Percentiles rank a stretch among this genome's conserved stretches.
These are phyloP conservation scores for Cassiopea xamachana DNA, from an alignment of 30 jellyfish, hydroid and myxozoan genomes.

Conservation along the genomic window DNA sequence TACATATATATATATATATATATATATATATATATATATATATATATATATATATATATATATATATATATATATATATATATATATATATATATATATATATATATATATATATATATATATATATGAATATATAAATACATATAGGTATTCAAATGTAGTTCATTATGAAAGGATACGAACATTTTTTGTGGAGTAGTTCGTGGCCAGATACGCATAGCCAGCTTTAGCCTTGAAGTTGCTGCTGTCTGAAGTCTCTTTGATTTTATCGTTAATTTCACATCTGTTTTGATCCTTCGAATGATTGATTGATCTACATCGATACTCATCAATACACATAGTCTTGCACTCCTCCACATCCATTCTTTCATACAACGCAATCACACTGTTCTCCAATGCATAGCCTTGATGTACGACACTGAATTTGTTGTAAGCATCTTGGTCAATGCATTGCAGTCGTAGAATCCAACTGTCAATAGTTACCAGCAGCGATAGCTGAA, in stretches of 20 bases:
- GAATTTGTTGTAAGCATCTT: background rate
- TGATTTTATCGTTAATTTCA: background rate
- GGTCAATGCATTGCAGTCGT: background rate
- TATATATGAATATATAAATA: no score
- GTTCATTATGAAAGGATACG: background rate
- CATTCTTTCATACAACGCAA: background rate
- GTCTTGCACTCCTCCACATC: background rate
- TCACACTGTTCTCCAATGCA: conserved; percentile 1
- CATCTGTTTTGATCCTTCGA: background rate
- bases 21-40: no score
- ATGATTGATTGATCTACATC: conserved; percentile 5
- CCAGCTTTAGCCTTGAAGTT: background rate
- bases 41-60: no score
- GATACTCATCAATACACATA: background rate
- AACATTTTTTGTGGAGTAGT: background rate
- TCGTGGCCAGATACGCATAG: background rate
- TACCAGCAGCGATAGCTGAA: background rate
- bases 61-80: no score
- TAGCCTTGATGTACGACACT: background rate
- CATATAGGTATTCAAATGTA: background rate
- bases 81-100: no score
- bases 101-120: no score
- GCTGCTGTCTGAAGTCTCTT: background rate
- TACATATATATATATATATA: no score
- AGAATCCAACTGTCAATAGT: background rate